Percentiles rank a stretch among this genome's conserved stretches.
Conservation (phyloP, 1,140 invertebrate genomes). For the Meloidogyne hapla region DNA sequence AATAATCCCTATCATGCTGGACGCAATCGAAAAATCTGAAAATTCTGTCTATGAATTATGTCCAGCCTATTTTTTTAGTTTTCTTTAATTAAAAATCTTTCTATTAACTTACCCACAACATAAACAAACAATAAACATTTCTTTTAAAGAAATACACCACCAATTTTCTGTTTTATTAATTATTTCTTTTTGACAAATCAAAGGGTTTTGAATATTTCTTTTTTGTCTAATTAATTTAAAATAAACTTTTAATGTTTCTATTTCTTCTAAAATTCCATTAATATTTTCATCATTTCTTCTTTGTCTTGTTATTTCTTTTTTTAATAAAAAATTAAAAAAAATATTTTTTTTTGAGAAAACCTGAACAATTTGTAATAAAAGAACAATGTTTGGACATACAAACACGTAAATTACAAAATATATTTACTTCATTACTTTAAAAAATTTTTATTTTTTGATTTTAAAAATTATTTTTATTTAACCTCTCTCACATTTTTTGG, state of each 20-base stretch:
- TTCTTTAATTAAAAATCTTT: too few relatives aligned
- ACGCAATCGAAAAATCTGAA: too few relatives aligned
- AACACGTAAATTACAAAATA: slow-evolving; percentile 51
- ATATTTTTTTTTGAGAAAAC: neutral
- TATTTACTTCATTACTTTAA: slow-evolving; percentile 53
- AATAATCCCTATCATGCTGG: too few relatives aligned
- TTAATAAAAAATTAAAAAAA: neutral
- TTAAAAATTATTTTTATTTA: too few relatives aligned
- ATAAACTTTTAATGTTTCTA: neutral
- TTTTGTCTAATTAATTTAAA: slow-evolving; percentile 5
- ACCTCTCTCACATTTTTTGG: too few relatives aligned
- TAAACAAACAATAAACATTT: slow-evolving; percentile 2
- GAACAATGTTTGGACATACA: slow-evolving; percentile 46
- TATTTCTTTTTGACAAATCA: neutral
- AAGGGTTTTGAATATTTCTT: neutral
- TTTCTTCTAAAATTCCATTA: slow-evolving; percentile 4
- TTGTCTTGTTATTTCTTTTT: slow-evolving; percentile 13
- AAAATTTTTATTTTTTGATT: neutral
- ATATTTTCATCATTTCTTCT: slow-evolving; percentile 12
- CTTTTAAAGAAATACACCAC: slow-evolving; percentile 1
- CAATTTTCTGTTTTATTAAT: neutral
- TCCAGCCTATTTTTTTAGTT: too few relatives aligned
- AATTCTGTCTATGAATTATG: too few relatives aligned
- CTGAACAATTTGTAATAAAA: slow-evolving; percentile 43
- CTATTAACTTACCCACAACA: neutral